A percentile compares a stretch with the other conserved stretches of the same genome.
These are phyloP conservation scores for Eleutherodactylus coqui DNA, from an alignment of 2,797 vertebrate genomes.

Conservation along the genomic window DNA sequence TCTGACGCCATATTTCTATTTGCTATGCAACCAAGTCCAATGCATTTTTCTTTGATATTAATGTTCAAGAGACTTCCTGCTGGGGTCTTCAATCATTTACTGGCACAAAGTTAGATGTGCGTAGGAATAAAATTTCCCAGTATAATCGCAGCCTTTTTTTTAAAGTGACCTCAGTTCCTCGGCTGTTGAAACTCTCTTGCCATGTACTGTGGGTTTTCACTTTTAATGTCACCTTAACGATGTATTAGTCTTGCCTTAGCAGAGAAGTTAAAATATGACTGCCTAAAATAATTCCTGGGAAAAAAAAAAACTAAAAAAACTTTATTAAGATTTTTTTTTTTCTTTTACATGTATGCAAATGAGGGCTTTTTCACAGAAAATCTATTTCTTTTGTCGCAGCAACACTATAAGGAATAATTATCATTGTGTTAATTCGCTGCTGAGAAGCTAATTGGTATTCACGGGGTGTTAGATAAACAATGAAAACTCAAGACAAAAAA, in stretches of 20 bases:
- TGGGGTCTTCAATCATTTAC: slow-evolving; percentile 15
- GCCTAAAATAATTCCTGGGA: neutral
- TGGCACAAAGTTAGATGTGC: neutral
- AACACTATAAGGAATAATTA: slow-evolving; percentile 44
- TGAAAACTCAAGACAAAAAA: neutral
- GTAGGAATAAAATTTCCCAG: neutral
- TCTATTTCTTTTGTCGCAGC: slow-evolving; percentile 1
- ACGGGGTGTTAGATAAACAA: neutral
- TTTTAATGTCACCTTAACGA: too few species aligned
- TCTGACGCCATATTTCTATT: neutral
- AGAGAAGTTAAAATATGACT: neutral
- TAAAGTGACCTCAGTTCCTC: neutral
- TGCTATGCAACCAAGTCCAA: neutral
- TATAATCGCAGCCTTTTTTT: neutral
- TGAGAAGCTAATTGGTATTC: slow-evolving; percentile 25
- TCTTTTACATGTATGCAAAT: neutral
- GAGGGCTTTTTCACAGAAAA: slow-evolving; percentile 8
- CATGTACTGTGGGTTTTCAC: neutral
- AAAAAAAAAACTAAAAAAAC: neutral
- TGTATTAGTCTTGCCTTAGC: neutral
- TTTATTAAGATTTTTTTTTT: neutral
- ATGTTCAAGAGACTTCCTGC: neutral
- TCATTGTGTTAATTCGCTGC: slow-evolving; percentile 35
- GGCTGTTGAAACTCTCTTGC: neutral
- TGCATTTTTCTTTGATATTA: slow-evolving; percentile 30